Conservation (phyloP, 2,113 vertebrate genomes). For the Oxyruncus cristatus region DNA sequence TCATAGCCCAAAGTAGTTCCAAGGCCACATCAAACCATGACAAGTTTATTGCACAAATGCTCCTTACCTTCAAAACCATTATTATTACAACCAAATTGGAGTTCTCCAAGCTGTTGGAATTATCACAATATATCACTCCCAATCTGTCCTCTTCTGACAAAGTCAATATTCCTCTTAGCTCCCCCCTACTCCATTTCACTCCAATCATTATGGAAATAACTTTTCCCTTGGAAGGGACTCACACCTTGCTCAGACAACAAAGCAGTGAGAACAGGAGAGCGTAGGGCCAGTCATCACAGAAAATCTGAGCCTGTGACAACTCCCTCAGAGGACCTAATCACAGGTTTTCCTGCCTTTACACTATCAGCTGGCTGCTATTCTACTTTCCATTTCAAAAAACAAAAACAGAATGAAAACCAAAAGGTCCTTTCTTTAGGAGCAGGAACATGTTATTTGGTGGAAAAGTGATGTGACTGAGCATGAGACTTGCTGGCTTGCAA, state of each 20-base stretch:
- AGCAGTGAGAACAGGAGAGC: neutral
- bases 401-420: neutral
- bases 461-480: neutral
- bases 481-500: neutral
- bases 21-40: neutral
- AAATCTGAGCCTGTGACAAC: neutral
- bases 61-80: neutral
- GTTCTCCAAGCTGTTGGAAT: neutral
- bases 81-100: neutral
- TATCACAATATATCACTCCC: neutral
- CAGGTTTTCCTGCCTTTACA: neutral
- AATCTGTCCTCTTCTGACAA: conserved; percentile 1
- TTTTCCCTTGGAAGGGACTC: neutral
- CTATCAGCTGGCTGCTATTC: neutral
- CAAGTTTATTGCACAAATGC: neutral
- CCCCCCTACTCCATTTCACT: neutral
- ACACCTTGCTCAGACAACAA: neutral
- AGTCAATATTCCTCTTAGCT: neutral
- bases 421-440: neutral
- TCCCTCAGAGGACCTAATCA: neutral
- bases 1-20: neutral
- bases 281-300: neutral
- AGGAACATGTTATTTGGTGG: neutral
- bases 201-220: conserved; percentile 11
- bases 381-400: neutral